Evolutionary conservation across 2,888 invertebrate species (phyloP).

Genomic region (Caenorhabditis macrosperma): DNA sequence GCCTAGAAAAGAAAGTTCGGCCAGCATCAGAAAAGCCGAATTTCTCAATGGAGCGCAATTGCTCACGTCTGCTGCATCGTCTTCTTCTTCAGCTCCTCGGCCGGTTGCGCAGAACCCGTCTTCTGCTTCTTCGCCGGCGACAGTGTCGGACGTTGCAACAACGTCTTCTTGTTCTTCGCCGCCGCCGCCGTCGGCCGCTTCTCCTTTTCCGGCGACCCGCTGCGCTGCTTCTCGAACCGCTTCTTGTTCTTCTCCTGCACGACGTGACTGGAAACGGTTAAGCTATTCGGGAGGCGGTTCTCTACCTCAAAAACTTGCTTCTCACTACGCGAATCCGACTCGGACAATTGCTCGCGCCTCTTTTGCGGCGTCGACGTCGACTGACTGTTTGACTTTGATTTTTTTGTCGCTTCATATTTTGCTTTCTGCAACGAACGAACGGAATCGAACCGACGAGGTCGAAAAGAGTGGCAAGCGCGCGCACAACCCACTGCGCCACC

Average conservation of each 20-base stretch:
- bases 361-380: neutral
- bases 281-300: neutral
- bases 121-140: no score
- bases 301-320: neutral
- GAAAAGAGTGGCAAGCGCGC: neutral
- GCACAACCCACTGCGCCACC: no score
- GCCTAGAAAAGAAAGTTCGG: no score
- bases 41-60: no score
- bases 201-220: neutral
- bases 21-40: no score
- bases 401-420: slow-evolving; percentile 2
- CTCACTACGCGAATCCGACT: slow-evolving; percentile 15
- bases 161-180: no score
- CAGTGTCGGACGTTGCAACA: no score
- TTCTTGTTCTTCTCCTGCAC: neutral
- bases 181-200: no score
- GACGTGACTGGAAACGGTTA: neutral
- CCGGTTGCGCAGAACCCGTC: neutral
- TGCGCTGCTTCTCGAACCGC: no score
- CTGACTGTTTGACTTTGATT: neutral
- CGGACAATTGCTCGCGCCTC: neutral
- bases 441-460: neutral
- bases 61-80: neutral
- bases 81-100: neutral
- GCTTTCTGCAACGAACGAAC: neutral